Base-by-base conservation (phyloP, 2,797 vertebrate species). In the Enteromius afrohamiltoni region DNA sequence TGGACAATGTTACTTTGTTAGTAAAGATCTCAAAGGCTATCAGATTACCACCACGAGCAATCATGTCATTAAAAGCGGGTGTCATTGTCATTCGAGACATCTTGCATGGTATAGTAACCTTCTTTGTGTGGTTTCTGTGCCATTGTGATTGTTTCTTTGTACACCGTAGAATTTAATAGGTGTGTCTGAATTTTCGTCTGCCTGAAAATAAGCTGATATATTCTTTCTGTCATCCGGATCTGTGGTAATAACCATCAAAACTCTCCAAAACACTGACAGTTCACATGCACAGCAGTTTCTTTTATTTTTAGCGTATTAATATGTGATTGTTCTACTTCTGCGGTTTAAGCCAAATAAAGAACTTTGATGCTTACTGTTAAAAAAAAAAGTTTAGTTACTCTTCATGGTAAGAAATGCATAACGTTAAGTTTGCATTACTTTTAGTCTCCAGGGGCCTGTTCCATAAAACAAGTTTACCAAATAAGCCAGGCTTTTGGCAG, bases 51-150 rank as follows among this genome's bases (percentile, higher is more conserved):
- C 79, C 79, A 60, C 6, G n/a, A 78, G 83, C 85, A 67, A 74
- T 82, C 79, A 68, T 74, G 40, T 77, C 34, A 47, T 78, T 82
- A 74, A 82, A 67, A 70, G 53, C 14, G 31, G 51, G 82, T 71
- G 82, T 80, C 62, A 21, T 69, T 26, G 82, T 86, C 55, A 84
- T 71, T n/a, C 64, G 85, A 86, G 82, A 84, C 77, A 68, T 83
- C 79, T 83, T 86, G 60, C 51, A 51, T 45, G 51, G 21, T 79
- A 86, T 79, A 83, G 68, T 58, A 69, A 69, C 74, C 74, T 69
- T 31, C 74, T 69, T 69, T 83, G 81, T 83, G 21, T 13, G 49
- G 21, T 75, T 53, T 76, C 60, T 7, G 80, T 53, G 31, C 47
- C 49, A 68, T 69, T 77, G 81, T 77, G 29, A 49, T 62, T 73